phyloP scores from a whole-genome alignment of 2,888 invertebrate species.

The Siphonodentalium dalli region DNA sequence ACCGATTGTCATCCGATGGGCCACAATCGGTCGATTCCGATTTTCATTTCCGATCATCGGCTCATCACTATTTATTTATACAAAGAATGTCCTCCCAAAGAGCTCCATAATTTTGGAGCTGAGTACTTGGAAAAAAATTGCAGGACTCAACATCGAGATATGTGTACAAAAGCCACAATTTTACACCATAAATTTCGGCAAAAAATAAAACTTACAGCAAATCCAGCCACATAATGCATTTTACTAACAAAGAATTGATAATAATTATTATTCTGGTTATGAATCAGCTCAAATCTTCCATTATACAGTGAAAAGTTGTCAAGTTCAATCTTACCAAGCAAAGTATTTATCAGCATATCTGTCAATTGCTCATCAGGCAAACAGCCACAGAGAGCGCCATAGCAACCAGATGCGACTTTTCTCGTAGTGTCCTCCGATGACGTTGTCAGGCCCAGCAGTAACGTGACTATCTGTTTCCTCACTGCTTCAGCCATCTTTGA shows the following conservation, averaged over 20 bases:
- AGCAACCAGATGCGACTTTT: slow-evolving; percentile 84
- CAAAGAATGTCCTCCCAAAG: no score
- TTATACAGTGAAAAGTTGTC: not conserved
- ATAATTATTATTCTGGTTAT: not conserved
- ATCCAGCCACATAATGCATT: no score
- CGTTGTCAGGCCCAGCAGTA: slow-evolving; percentile 68
- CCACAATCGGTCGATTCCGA: no score
- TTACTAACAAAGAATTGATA: not conserved
- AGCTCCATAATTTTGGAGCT: no score
- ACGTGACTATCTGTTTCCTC: slow-evolving; percentile 73
- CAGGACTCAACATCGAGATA: no score
- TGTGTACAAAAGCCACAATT: no score
- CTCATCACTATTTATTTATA: no score
- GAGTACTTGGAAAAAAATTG: no score
- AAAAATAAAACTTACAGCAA: no score
- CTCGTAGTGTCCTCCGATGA: slow-evolving; percentile 79
- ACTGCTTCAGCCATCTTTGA: slow-evolving; percentile 86
- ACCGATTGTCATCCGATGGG: no score
- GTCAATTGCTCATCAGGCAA: slow-evolving; percentile 77
- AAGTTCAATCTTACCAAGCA: slow-evolving; percentile 71
- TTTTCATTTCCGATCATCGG: no score
- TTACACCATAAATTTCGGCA: no score
- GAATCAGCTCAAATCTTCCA: not conserved
- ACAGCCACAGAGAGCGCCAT: slow-evolving; percentile 82
- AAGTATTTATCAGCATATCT: slow-evolving; percentile 76